These are phyloP conservation scores for Menura novaehollandiae DNA, from an alignment of 2,113 vertebrate genomes.

Conservation along the genomic window DNA sequence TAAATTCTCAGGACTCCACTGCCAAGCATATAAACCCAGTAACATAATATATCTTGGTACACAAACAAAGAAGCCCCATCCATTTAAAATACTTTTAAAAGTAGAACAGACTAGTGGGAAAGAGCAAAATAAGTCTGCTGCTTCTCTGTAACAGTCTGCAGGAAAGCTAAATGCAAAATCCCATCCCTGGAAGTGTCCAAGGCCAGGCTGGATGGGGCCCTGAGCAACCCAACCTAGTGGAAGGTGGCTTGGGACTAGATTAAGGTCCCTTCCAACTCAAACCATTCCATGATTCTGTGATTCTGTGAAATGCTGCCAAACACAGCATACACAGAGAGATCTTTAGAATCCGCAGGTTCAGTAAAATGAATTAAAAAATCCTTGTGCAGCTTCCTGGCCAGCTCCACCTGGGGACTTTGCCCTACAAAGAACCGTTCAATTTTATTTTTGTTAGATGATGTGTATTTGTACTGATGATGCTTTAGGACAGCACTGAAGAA, in stretches of 20 bases:
- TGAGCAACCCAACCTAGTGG: background rate
- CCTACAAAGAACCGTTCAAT: background rate
- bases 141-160: background rate
- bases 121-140: background rate
- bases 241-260: background rate
- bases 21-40: background rate
- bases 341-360: background rate
- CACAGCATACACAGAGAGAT: background rate
- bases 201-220: background rate
- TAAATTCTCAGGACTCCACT: background rate
- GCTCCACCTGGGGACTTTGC: background rate
- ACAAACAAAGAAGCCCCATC: background rate
- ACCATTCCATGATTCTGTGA: background rate
- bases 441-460: background rate
- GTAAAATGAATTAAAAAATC: background rate
- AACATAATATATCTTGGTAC: background rate
- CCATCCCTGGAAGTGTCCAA: background rate
- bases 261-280: background rate
- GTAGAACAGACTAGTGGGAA: background rate
- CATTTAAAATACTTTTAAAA: background rate
- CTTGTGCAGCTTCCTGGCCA: background rate
- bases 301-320: background rate
- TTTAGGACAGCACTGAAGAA: background rate
- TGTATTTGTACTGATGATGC: background rate
- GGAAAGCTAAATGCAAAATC: background rate